Evolutionary conservation across 2,888 invertebrate species (phyloP), one percentile per base, ranked within the genome.

Genomic region (Poecilobothrus nobilitatus): DNA sequence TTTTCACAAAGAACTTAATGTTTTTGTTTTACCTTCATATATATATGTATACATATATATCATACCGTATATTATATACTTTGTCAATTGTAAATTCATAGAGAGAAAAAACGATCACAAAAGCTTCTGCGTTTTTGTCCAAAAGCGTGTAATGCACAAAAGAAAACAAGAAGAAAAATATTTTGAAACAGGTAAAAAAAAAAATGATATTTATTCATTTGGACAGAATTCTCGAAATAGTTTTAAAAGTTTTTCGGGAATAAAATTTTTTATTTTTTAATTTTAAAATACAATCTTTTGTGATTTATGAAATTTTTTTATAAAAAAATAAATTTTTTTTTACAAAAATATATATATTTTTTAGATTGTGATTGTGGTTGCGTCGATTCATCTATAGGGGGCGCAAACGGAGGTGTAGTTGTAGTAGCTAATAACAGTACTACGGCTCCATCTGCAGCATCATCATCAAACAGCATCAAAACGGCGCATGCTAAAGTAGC

Each of bases 401-500:
- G 66, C 12, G 61, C 22, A 18, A 66, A n/a, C 63, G 63, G 62
- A 37, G 66, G 34, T 65, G 67, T 65, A 22, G 53, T 62, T 61
- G 70, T 68, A 68, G 72, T 71, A 70, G 68, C 71, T 70, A 73
- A 70, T 71, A 72, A 71, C 63, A 72, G 72, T 71, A 75, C 74
- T 71, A 74, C 74, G 74, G 76, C 74, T 71, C 75, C 76, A 70
- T 73, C 75, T 67, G 73, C 74, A 64, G 72, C 71, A 64, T 73
- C 74, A 72, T 73, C 73, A 71, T 74, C 73, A 68, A 78, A 76
- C 77, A 78, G 79, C 78, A 76, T 80, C 81, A 82, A 82, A 73
- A 82, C 82, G 81, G 82, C 82, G 75, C 82, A 82, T 74, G 80
- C 82, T 72, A 82, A 82, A 78, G 81, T 82, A 71, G 82, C 80